Base-by-base conservation (phyloP, 2,888 invertebrate genomes). In the Drosophila anomalipes region DNA sequence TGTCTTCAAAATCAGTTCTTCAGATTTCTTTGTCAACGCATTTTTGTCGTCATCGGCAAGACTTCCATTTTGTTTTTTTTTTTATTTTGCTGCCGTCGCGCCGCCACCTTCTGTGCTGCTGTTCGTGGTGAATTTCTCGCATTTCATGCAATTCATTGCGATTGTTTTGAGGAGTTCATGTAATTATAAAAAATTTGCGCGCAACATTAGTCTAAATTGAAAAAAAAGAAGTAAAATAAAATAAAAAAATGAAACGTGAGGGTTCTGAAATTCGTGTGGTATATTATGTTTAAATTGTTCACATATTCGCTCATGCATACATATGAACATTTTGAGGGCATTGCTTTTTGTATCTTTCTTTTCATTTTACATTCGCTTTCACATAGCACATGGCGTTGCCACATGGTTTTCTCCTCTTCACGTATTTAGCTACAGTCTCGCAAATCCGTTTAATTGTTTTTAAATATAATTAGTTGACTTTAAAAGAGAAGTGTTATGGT, bases 11-110 rank as follows among this genome's bases (percentile, higher is more conserved):
- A 80, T 69, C 68, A 78, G 73, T 77, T 90, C 80, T 77, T 82
- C 22, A 73, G 63, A 81, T 84, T 86, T 82, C 89, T 90, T 87
- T 89, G 86, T 90, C 75, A 70, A 75, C 77, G 81, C 83, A 77
- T 86, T 85, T 83, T 89, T 76, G 83, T 81, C 81, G 81, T 86
- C 81, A 83, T 86, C 90, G 80, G 41, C 73, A 63, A 66, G 90
- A 77, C 86, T 88, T 91, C 92, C 92, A 92, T 92, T 92, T 92
- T 92, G 92, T 92, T 91, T 92, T 91, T 75, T 61, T 63, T 92
- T 91, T 92, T 91, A 75, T 64, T 58, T 61, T 74, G 70, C 64
- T 68, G 59, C 63, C 77, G 85, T 72, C 64, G 66, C 54, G 71
- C 70, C 52, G 72, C 79, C 58, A 70, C 59, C 58, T 52, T 39